A percentile compares a stretch with the other conserved stretches of the same genome.
These are phyloP conservation scores for Melanogrammus aeglefinus DNA, from an alignment of 2,797 vertebrate species.

Conservation along the genomic window DNA sequence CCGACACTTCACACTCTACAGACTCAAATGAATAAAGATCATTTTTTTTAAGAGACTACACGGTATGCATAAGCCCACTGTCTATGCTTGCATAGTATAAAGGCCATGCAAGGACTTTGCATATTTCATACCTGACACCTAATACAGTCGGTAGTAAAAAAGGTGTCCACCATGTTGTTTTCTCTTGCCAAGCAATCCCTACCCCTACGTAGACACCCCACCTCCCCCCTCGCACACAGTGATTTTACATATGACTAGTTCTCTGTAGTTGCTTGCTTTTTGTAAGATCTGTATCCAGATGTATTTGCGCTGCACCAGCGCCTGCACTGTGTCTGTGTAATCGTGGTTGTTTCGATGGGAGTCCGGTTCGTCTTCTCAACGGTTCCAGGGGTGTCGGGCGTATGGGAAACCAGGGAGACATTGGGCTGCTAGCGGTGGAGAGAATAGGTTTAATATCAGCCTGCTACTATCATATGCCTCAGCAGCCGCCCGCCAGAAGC, in stretches of 20 bases:
- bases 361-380: slow-evolving; percentile 32
- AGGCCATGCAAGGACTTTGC: slow-evolving; percentile 34
- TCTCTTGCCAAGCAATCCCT: slow-evolving; percentile 5
- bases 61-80: slow-evolving; percentile 32
- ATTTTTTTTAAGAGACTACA: slow-evolving; percentile 33
- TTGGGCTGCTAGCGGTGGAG: slow-evolving; percentile 16
- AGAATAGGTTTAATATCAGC: slow-evolving; percentile 38
- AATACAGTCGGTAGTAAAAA: slow-evolving; percentile 18
- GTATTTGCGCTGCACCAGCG: slow-evolving; percentile 29
- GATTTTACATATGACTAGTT: slow-evolving; percentile 51
- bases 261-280: slow-evolving; percentile 43
- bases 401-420: slow-evolving; percentile 27
- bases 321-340: slow-evolving; percentile 52
- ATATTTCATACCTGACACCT: slow-evolving; percentile 48
- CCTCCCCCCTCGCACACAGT: slow-evolving; percentile 7
- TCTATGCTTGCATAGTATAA: slow-evolving; percentile 37
- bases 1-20: slow-evolving; percentile 30
- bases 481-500: slow-evolving; percentile 53
- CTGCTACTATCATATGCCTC: slow-evolving; percentile 24
- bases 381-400: slow-evolving; percentile 31
- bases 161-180: slow-evolving; percentile 24
- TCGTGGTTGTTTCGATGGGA: slow-evolving; percentile 57
- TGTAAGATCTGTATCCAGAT: slow-evolving; percentile 41
- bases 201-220: background rate
- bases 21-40: slow-evolving; percentile 43